These are phyloP conservation scores for Sphaerophoria taeniata DNA, from an alignment of 2,888 invertebrate species.

Conservation along the genomic window DNA sequence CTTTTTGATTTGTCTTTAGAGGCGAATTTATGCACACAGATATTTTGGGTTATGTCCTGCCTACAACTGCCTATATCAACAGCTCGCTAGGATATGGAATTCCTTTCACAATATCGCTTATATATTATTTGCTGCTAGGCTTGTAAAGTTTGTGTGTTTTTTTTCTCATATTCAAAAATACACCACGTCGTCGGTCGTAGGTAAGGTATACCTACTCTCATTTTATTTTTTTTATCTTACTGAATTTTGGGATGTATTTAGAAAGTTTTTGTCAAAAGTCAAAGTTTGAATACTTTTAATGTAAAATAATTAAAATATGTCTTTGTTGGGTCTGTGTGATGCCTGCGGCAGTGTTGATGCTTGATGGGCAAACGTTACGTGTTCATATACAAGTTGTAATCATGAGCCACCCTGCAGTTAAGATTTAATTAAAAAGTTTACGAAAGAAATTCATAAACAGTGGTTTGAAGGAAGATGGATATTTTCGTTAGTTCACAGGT, in stretches of 20 bases:
- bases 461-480: background rate
- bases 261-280: slow-evolving; percentile 69
- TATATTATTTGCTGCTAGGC: slow-evolving; percentile 12
- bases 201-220: background rate
- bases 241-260: slow-evolving; percentile 49
- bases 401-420: slow-evolving; percentile 51
- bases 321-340: slow-evolving; percentile 52
- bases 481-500: background rate
- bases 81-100: slow-evolving; percentile 7
- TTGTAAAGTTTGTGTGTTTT: background rate
- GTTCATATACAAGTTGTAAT: slow-evolving; percentile 35
- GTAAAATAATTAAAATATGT: slow-evolving; percentile 71
- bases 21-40: slow-evolving; percentile 42
- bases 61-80: slow-evolving; percentile 22
- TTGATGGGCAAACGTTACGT: slow-evolving; percentile 26
- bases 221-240: background rate
- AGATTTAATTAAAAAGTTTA: slow-evolving; percentile 72
- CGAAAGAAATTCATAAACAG: slow-evolving; percentile 56
- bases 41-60: slow-evolving; percentile 45
- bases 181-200: background rate
- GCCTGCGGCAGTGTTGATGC: slow-evolving; percentile 55
- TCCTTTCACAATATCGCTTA: slow-evolving; percentile 11
- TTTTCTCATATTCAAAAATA: background rate
- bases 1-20: slow-evolving; percentile 53
- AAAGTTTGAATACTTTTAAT: slow-evolving; percentile 64